Percentiles rank a stretch among this genome's conserved stretches.
Evolutionary conservation across 2,113 vertebrate species (phyloP).

Genomic region (Nothoprocta pentlandii): DNA sequence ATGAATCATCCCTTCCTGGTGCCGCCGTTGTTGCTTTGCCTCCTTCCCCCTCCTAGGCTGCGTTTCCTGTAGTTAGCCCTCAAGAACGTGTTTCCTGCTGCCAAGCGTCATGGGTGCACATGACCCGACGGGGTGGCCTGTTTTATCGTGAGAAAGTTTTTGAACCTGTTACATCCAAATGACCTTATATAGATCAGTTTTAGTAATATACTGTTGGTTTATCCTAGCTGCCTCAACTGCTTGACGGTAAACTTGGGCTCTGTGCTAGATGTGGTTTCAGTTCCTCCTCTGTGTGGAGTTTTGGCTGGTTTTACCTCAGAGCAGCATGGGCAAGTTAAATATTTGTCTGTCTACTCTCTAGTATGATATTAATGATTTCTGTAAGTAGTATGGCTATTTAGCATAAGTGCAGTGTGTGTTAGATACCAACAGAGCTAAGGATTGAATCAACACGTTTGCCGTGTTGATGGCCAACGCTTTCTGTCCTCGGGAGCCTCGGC

Average conservation of each 20-base stretch:
- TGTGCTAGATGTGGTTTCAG: not conserved
- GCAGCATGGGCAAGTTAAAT: not conserved
- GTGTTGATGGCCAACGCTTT: not conserved
- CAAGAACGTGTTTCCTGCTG: not conserved
- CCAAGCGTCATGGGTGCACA: fast-evolving
- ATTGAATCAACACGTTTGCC: not conserved
- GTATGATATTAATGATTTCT: not conserved
- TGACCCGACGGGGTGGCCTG: not conserved
- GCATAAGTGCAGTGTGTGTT: not conserved
- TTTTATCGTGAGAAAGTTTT: not conserved
- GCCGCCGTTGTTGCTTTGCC: not conserved
- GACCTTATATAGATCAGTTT: fast-evolving
- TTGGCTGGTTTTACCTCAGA: not conserved
- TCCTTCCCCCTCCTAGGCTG: not conserved
- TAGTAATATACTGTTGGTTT: fast-evolving
- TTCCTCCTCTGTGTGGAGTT: not conserved
- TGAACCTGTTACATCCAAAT: not conserved
- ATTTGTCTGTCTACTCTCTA: not conserved
- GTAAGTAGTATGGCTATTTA: fast-evolving
- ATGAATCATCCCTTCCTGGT: not conserved
- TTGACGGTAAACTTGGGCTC: not conserved
- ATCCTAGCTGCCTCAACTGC: not conserved
- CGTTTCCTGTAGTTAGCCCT: not conserved
- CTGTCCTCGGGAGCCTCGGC: not conserved
- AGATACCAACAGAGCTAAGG: fast-evolving